Evolutionary conservation across 2,113 vertebrate species (phyloP), one percentile per base, ranked within the genome.

Genomic region (Lichenostomus cassidix): DNA sequence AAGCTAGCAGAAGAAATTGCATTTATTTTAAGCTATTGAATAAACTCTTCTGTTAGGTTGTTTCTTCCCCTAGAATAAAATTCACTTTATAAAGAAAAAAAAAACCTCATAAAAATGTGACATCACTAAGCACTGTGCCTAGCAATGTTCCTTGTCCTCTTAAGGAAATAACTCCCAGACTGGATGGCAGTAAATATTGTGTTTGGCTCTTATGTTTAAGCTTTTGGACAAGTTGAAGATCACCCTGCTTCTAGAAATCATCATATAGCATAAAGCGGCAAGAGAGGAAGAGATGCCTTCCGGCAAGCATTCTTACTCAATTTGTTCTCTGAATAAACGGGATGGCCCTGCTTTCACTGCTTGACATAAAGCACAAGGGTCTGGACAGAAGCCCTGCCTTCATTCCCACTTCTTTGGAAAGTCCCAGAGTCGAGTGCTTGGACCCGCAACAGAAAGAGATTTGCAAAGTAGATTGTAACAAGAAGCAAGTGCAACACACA

Each of bases 131-230:
- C 39, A 75, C 83, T 71, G 60, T 53, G 60, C 69, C 62, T 82
- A 78, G 58, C 58, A 71, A 59, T n/a, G 69, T 64, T 96, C 35
- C 67, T 93, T 94, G 68, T 94, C 82, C 95, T 92, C 93, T 77
- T 90, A 95, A 90, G 87, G 76, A 92, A 87, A 69, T 76, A 49
- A 92, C 58, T 64, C 69, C 64, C 56, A 64, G 60, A 82, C 70
- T 74, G 55, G 55, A 88, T 85, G 47, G 75, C 67, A 83, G 83
- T 82, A 92, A 92, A 81, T 92, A 89, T 96, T 96, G 96, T 81
- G 49, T 62, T 94, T 95, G 94, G 90, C 88, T 86, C 64, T 81
- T 68, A 49, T 3, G 31, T 74, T 90, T 47, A 92, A 70, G 27
- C 47, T 85, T 88, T 87, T 75, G 55, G 60, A 81, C 79, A 83